Base-by-base conservation (phyloP, 2,113 vertebrate species). In the Thalassarche chlororhynchos region DNA sequence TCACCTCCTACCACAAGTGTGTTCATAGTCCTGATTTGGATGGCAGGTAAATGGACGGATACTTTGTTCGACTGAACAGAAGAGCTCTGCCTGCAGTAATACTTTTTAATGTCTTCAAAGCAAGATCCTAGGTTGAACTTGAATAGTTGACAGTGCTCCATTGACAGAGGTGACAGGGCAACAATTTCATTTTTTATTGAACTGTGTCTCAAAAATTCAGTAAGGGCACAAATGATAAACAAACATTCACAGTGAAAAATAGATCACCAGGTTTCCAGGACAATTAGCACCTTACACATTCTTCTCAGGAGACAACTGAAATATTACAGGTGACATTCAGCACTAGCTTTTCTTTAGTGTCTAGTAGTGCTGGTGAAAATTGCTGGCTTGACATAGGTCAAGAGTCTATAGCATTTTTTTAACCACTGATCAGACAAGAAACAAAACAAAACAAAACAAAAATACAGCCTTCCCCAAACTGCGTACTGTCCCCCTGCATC, bases 121-220 rank as follows among this genome's bases (percentile, higher is more conserved):
- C 3, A 7, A 86, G 55, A 95, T n/a, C 51, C 23, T 36, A 83
- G 46, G 29, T 64, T 93, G 76, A 97, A 84, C 49, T 95, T 93
- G n/a, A 89, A 3, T 24, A 77, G 36, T 28, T 58, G 55, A 74
- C 49, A 97, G 44, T 21, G 28, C 25, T 84, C 26, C 5, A 2
- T 32, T 90, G 69, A 78, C 31, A 84, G 71, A 66, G 42, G 13
- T 94, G 77, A 89, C 29, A 76, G 29, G 26, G 54, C 36, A 69
- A 87, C 54, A 76, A 78, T 82, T 93, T 72, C 20, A 62, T 94
- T 93, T 93, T 91, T 92, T 93, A 89, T 38, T 85, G 57, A 93
- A 51, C 21, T 12, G 18, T 74, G 10, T 34, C 86, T 97, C 58
- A 93, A 84, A 97, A 96, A 78, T 94, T 64, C 46, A 79, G 68